These are phyloP conservation scores for Maconellicoccus hirsutus DNA, from an alignment of 1,140 invertebrate species.

Conservation along the genomic window DNA sequence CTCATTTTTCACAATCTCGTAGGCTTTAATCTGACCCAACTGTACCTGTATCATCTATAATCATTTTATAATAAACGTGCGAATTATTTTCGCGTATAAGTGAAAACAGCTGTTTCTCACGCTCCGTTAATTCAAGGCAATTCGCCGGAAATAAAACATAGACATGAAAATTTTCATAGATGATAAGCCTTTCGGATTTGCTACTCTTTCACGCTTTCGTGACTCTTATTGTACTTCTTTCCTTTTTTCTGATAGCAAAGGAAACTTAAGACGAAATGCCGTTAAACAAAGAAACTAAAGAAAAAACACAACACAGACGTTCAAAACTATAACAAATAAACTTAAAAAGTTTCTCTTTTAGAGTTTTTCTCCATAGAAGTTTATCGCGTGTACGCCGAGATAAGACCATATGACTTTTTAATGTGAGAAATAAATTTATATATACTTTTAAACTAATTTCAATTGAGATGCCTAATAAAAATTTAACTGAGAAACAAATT, in stretches of 20 bases:
- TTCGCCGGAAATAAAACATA: no score
- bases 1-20: no score
- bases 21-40: no score
- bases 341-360: background rate
- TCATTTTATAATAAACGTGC: no score
- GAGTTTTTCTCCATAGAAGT: background rate
- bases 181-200: background rate
- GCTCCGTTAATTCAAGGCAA: no score
- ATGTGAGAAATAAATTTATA: background rate
- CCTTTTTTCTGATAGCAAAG: background rate
- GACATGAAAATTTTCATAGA: no score
- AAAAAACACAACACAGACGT: background rate
- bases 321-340: slow-evolving; percentile 1
- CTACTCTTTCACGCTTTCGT: background rate
- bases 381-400: background rate
- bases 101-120: no score
- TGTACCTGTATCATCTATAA: no score
- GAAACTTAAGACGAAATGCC: no score
- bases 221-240: background rate
- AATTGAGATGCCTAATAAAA: background rate
- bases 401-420: slow-evolving; percentile 5
- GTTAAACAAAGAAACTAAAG: no score
- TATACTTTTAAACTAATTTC: background rate
- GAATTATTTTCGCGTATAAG: no score
- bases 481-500: no score